Base-by-base conservation (phyloP, 2,888 invertebrate genomes). In the Amiota communis region DNA sequence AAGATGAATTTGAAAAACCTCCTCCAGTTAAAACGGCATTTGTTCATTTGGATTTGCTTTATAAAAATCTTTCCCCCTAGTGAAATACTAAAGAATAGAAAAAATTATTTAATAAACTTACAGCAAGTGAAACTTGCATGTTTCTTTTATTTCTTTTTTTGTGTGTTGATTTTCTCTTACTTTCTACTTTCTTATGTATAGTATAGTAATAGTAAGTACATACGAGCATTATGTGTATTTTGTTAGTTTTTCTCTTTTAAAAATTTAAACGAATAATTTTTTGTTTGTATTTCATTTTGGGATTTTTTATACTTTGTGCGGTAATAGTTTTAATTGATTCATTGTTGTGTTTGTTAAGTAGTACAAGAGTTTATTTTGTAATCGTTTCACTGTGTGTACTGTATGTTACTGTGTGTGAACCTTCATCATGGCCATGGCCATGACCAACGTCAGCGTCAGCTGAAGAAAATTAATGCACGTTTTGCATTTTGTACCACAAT, bases 341-440 rank as follows among this genome's bases (percentile, higher is more conserved):
- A 77, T 77, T 76, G 75, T 69, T 75, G 72, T 75, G 61, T 65
- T 56, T 51, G n/a, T n/a, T n/a, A n/a, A n/a, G 36, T 36, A 6
- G 36, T 36, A n/a, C n/a, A n/a, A n/a, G n/a, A 36, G 8, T 36
- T 36, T 36, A 36, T 59, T 67, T 67, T 61, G 61, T 61, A 23
- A 57, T 17, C 46, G 61, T 48, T 48, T 56, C 1, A n/a, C 8
- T 70, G 46, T 10, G 17, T 36, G 9, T 63, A 49, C n/a, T 46
- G 36, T 53, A 4, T 53, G 17, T 67, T 53, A n/a, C n/a, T 71
- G 59, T 61, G 46, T 20, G 13, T 23, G 79, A 68, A 68, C 85
- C 85, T 86, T 86, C 84, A 80, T 82, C 83, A 79, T 86, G 86
- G 85, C 83, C 83, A 79, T 86, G 86, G 85, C 86, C 86, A 78